These are phyloP conservation scores for Silvanus unidentatus DNA, from an alignment of 2,888 invertebrate genomes.

Conservation along the genomic window DNA sequence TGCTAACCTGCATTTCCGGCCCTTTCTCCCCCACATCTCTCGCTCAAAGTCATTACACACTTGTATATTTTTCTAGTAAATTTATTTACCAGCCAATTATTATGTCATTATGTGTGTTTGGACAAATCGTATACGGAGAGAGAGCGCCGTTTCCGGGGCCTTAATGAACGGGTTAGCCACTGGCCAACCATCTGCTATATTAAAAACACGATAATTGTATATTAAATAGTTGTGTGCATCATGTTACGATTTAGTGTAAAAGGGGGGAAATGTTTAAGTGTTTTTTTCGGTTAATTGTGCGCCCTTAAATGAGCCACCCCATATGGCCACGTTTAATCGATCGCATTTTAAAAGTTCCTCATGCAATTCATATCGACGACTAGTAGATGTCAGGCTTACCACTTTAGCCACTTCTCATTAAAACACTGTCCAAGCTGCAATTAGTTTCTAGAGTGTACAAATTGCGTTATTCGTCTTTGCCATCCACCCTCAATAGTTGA, in stretches of 20 bases:
- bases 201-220: too few relatives aligned
- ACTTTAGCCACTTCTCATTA: slow-evolving; percentile 47
- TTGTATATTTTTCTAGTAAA: slow-evolving; percentile 29
- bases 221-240: too few relatives aligned
- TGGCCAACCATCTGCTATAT: slow-evolving; percentile 2
- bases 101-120: slow-evolving; percentile 36
- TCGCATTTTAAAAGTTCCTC: slow-evolving; percentile 27
- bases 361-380: slow-evolving; percentile 46
- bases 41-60: slow-evolving; percentile 19
- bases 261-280: too few relatives aligned
- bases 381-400: slow-evolving; percentile 44
- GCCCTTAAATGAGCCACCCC: too few relatives aligned
- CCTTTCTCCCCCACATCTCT: slow-evolving; percentile 29
- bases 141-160: slow-evolving; percentile 7
- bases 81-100: slow-evolving; percentile 39
- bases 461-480: slow-evolving; percentile 50
- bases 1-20: slow-evolving; percentile 46
- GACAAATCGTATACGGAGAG: too few relatives aligned
- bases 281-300: too few relatives aligned
- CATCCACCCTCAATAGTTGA: slow-evolving; percentile 33
- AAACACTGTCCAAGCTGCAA: slow-evolving; percentile 49
- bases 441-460: slow-evolving; percentile 47
- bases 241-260: too few relatives aligned
- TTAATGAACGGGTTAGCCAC: slow-evolving; percentile 7
- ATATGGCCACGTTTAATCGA: too few relatives aligned